Evolutionary conservation across 2,797 vertebrate genomes (phyloP).

Genomic region (Oreortyx pictus): DNA sequence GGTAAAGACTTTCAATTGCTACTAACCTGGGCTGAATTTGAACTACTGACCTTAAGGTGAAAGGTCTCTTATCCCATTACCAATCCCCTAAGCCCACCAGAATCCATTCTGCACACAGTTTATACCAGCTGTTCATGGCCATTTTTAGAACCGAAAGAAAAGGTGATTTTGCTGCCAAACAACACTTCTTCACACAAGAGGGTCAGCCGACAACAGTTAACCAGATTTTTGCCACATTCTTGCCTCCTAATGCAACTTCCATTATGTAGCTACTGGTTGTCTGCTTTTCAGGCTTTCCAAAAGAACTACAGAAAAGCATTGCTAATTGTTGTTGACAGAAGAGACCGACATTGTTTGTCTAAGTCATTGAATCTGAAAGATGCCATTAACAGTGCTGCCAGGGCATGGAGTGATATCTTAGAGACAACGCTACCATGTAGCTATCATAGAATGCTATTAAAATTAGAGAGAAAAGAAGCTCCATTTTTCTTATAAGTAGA

Average conservation of each 20-base stretch:
- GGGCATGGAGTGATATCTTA: constrained; percentile 48
- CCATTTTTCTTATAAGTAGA: not conserved
- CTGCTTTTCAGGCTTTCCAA: constrained; percentile 62
- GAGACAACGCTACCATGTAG: not conserved
- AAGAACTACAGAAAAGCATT: constrained; percentile 69
- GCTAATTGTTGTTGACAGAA: constrained; percentile 76
- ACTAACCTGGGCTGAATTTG: constrained; percentile 70
- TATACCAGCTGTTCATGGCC: constrained; percentile 66
- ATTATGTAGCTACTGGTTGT: constrained; percentile 70
- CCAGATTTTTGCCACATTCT: constrained; percentile 75
- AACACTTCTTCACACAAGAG: constrained; percentile 68
- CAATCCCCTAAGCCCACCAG: constrained; percentile 63
- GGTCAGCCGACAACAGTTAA: constrained; percentile 73
- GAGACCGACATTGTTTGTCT: constrained; percentile 70
- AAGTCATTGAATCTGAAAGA: constrained; percentile 74
- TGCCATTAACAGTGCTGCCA: constrained; percentile 67
- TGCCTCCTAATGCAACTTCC: constrained; percentile 72
- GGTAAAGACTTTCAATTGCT: constrained; percentile 67
- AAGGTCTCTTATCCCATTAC: constrained; percentile 76
- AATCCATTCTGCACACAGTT: constrained; percentile 68
- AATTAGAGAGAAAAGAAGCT: not conserved
- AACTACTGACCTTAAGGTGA: constrained; percentile 72
- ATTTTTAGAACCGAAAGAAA: constrained; percentile 59
- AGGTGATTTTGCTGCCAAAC: constrained; percentile 71
- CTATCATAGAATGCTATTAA: not conserved